Conservation (phyloP, 2,113 vertebrate species). For the Bettongia penicillata region DNA sequence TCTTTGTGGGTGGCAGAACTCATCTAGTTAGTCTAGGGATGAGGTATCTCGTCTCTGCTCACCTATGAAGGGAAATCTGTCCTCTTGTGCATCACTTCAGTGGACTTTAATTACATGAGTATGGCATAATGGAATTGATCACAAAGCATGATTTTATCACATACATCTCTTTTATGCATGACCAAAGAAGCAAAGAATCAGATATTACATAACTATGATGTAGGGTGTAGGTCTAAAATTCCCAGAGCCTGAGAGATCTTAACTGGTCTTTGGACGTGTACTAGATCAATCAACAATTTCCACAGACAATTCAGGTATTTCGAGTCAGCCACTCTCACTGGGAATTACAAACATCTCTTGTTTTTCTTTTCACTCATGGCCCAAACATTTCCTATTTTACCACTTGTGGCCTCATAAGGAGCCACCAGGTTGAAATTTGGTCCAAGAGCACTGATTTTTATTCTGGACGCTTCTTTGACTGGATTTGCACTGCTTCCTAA, state of each 20-base stretch:
- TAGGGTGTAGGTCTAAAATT: not conserved
- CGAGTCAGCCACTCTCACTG: not conserved
- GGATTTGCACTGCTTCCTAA: not conserved
- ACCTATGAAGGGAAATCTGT: not conserved
- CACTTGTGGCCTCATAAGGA: not conserved
- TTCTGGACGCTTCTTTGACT: not conserved
- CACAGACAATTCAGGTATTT: not conserved
- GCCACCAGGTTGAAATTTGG: not conserved
- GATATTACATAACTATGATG: not conserved
- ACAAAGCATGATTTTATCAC: not conserved
- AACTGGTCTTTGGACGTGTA: not conserved
- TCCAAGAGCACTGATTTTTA: not conserved
- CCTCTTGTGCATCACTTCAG: not conserved
- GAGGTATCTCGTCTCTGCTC: not conserved
- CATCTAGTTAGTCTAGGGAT: not conserved
- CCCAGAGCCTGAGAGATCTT: not conserved
- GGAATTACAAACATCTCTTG: not conserved
- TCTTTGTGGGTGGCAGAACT: not conserved
- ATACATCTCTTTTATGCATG: not conserved
- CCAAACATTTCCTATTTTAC: too few relatives aligned
- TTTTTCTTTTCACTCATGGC: not conserved
- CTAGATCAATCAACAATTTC: not conserved
- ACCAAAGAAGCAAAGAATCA: not conserved
- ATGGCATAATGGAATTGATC: not conserved
- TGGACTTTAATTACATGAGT: not conserved